Evolutionary conservation across 37 sponge, comb jelly and placozoan species (phyloP).

Genomic region (Ianthella basta): DNA sequence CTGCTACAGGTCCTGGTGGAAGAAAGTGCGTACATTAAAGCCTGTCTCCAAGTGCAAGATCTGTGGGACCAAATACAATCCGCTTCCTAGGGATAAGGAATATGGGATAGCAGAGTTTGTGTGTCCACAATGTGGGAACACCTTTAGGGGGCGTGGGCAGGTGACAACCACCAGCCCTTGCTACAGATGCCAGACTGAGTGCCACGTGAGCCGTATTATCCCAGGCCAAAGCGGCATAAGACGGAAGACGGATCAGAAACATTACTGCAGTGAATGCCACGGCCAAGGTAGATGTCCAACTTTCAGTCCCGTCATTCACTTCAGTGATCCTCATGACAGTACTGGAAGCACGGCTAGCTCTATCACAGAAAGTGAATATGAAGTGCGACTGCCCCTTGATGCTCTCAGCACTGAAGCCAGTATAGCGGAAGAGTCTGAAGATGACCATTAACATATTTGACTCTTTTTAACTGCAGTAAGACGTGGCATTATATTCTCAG

Average conservation of each 20-base stretch:
- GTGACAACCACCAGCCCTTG: neutral
- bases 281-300: constrained; percentile 16
- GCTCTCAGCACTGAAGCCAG: no score
- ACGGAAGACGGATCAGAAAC: constrained; percentile 6
- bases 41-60: constrained; percentile 37
- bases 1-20: constrained; percentile 43
- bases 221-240: no score
- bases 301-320: neutral
- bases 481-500: no score
- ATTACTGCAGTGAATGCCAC: constrained; percentile 50
- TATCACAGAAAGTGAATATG: no score
- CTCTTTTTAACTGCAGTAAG: no score
- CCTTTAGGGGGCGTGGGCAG: neutral
- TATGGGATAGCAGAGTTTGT: constrained; percentile 37
- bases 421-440: no score
- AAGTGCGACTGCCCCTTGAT: no score
- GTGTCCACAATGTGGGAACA: constrained; percentile 25
- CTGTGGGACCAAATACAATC: constrained; percentile 24
- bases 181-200: neutral
- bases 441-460: no score
- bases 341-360: constrained; percentile 9
- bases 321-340: constrained; percentile 1
- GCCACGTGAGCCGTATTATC: no score
- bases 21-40: constrained; percentile 7
- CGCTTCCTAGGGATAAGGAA: constrained; percentile 37